Base-by-base conservation (phyloP, 2,888 invertebrate species). In the Notocelia uddmanniana region DNA sequence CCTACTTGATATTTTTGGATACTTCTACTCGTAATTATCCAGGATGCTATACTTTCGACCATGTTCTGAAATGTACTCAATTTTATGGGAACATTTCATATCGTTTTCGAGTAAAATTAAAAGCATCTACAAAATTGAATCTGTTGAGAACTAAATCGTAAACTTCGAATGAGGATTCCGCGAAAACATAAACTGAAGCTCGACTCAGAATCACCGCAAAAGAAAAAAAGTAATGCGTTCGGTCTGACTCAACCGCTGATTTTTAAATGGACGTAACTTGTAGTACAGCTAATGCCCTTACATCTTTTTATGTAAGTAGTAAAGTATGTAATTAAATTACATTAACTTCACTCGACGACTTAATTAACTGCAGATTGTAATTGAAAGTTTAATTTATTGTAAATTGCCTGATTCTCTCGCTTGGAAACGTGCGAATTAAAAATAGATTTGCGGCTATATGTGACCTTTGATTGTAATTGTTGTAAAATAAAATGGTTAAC, bases 341-440 rank as follows among this genome's bases (percentile, higher is more conserved):
- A 75, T 78, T 76, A 77, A 77, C 81, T 76, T 77, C 78, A 70
- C 69, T 73, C 76, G 74, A 80, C 82, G 79, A 82, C 85, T 86
- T 88, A 87, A 91, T 90, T 87, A 90, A 84, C 83, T 79, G 78
- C 76, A 74, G 74, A 77, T 77, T 55, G 81, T 90, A 91, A 91
- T 90, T 91, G 90, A 91, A 90, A 89, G 81, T 85, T 84, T 84
- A 87, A 90, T 90, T 89, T 91, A 91, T 88, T 85, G 84, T 84
- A 87, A 85, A 90, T 90, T 88, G 85, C 77, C 77, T 77, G 55
- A 73, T 74, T 78, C 78, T 68, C 73, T 13, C 50, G 52, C 19
- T 31, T 21, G 52, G 23, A 48, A 48, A 62, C 10, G 52, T 15
- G 31, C 26, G 48, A 21, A 62, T 62, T 63, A 52, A 52, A 63